Base-by-base conservation (phyloP, 1,140 invertebrate species). In the Matsumurasca onukii region DNA sequence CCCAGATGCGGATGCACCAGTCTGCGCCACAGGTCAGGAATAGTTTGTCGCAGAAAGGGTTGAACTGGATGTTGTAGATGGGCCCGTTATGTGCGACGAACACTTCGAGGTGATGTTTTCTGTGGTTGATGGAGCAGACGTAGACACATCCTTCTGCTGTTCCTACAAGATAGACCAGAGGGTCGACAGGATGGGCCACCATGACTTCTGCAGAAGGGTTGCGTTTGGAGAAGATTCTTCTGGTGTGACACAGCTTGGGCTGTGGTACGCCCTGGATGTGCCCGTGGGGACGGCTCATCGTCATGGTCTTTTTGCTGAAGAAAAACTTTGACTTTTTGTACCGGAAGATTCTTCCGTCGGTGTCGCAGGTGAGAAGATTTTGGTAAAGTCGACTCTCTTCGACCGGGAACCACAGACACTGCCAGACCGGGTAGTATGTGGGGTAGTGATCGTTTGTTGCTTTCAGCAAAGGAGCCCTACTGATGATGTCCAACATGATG, bases 1-100 rank as follows among this genome's bases (percentile, higher is more conserved):
- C 79, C 85, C 85, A 86, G 27, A 86, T 82, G 70, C 84, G 81
- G 1, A 86, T 78, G 31, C 78, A 81, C 82, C 84, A 85, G 75
- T 86, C 85, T 17, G 82, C 82, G 67, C 83, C 84, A 72, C 82
- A 84, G 2, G 83, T 84, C 2, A 85, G 76, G 71, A 84, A 86
- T 20, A 86, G 78, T 22, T 78, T 76, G 1, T 78, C 74, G 73
- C 84, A 83, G 71, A 78, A 84, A 1, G 78, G 77, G 69, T 85
- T 86, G 82, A 84, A 86, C 24, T 79, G 74, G 0, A 86, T 78
- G 57, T 76, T 78, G 73, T 84, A 83, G 15, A 86, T 79, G 5
- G 83, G 79, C 74, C 83, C 83, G 55, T 80, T 77, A 69, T 86
- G 85, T 13, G 83, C 84, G 51, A 80, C 73, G 31, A 81, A 82